These are phyloP conservation scores for Phenganax stokvisi DNA, from an alignment of 92 coral and sea anemone genomes.

Conservation along the genomic window DNA sequence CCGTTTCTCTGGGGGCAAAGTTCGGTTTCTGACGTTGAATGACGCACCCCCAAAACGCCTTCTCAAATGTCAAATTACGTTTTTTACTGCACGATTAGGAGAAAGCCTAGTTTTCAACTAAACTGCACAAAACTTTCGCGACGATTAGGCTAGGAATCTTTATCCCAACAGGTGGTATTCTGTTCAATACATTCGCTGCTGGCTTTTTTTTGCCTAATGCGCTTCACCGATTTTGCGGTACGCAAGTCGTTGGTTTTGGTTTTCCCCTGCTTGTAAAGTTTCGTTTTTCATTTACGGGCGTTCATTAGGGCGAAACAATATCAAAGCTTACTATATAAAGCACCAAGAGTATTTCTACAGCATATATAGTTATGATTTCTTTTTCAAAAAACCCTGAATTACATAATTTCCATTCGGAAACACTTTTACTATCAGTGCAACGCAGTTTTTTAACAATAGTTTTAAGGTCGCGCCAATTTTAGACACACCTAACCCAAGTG, in stretches of 20 bases:
- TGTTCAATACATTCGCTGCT: neutral
- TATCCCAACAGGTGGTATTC: neutral
- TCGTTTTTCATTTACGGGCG: neutral
- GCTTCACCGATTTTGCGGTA: neutral
- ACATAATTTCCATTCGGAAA: too few species aligned
- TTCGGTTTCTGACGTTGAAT: neutral
- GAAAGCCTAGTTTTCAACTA: neutral
- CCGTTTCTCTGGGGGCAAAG: slow-evolving; percentile 7
- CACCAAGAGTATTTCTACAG: neutral
- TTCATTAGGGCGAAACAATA: neutral
- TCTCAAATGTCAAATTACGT: neutral
- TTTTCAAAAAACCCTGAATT: neutral
- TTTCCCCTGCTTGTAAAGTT: neutral
- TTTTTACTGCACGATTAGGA: neutral
- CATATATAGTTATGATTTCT: neutral
- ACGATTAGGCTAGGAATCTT: neutral
- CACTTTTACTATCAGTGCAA: too few species aligned
- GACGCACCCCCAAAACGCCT: slow-evolving; percentile 20
- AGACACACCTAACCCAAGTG: too few species aligned
- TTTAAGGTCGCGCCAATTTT: too few species aligned
- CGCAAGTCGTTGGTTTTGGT: neutral
- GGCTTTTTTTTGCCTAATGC: neutral
- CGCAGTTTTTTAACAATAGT: too few species aligned
- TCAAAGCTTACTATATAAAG: neutral
- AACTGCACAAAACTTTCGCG: neutral